phyloP scores from a whole-genome alignment of 1,140 invertebrate species.

The Ceratoteleas bidentatus region DNA sequence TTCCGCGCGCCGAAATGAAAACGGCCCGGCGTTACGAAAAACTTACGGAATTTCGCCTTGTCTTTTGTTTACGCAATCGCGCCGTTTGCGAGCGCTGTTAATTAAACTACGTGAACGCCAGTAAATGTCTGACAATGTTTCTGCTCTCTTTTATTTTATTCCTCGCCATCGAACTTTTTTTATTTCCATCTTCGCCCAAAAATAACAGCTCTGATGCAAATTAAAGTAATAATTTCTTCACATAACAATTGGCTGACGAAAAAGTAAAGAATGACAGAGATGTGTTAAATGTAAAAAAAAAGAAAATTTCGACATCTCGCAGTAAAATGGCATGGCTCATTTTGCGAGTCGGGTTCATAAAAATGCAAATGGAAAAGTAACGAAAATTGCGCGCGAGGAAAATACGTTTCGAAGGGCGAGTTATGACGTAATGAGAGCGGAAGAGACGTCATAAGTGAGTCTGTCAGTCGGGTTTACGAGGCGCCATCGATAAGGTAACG shows the following conservation, averaged over 20 bases:
- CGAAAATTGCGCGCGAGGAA: neutral
- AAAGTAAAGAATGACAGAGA: too few species aligned
- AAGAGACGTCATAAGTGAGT: slow-evolving; percentile 59
- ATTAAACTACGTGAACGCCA: slow-evolving; percentile 26
- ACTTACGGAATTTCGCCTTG: slow-evolving; percentile 27
- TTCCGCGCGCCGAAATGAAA: slow-evolving; percentile 24
- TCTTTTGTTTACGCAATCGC: slow-evolving; percentile 7
- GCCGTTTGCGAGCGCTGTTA: slow-evolving; percentile 9
- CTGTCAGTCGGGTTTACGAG: slow-evolving; percentile 67
- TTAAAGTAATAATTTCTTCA: too few species aligned
- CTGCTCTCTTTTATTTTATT: too few species aligned
- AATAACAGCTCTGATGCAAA: too few species aligned
- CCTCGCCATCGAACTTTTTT: neutral
- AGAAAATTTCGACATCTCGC: too few species aligned
- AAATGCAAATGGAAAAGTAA: neutral
- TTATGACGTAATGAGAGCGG: slow-evolving; percentile 32
- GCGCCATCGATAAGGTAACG: slow-evolving; percentile 56
- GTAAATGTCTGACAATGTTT: slow-evolving; percentile 24
- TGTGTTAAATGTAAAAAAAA: too few species aligned
- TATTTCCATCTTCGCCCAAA: too few species aligned
- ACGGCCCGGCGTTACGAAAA: slow-evolving; percentile 27
- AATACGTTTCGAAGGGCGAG: neutral
- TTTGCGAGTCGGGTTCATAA: too few species aligned
- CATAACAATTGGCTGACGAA: too few species aligned
- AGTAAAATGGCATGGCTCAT: too few species aligned